Base-by-base conservation (phyloP, 2,113 vertebrate species). In the Panthera tigris region DNA sequence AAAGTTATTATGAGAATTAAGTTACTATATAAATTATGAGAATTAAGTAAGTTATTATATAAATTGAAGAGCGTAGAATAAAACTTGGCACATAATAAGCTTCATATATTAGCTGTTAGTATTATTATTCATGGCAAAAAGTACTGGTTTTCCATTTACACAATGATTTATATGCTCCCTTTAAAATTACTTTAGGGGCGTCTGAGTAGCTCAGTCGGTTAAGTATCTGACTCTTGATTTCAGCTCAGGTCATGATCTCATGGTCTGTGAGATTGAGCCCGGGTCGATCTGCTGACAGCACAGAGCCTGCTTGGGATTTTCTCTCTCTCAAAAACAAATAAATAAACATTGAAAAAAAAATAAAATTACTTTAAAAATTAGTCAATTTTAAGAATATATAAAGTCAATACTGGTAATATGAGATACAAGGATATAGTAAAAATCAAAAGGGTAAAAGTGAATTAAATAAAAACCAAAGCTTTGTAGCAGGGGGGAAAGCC, bases 341-440 rank as follows among this genome's bases (percentile, higher is more conserved):
- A 61, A 61, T 61, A 57, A 57, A 57, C 55, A 61, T 61, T 61
- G 57, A 9, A 45, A 61, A 61, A 61, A 45, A 23, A 61, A 57
- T 96, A 79, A 97, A 91, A 86, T 41, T 85, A 89, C 65, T 61
- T 93, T 80, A 61, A 41, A 94, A 87, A 15, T 91, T 21, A 87
- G 63, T 18, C 88, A 10, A 84, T 66, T 65, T 94, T 86, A 78
- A 88, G 92, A 90, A 55, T 76, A 95, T 48, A 52, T 61, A 85
- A 96, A 84, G 33, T 85, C 52, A 86, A 16, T 41, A 71, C 11
- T 68, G 55, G 48, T 76, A 39, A 39, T 8, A 48, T 33, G 50
- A 87, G 33, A 14, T 69, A 83, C 4, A 88, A 96, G 15, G 6
- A 82, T 61, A 66, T 7, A 78, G 55, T 80, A 91, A 80, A 88